Evolutionary conservation across 2,797 vertebrate genomes (phyloP).

Genomic region (Calcarius lapponicus): DNA sequence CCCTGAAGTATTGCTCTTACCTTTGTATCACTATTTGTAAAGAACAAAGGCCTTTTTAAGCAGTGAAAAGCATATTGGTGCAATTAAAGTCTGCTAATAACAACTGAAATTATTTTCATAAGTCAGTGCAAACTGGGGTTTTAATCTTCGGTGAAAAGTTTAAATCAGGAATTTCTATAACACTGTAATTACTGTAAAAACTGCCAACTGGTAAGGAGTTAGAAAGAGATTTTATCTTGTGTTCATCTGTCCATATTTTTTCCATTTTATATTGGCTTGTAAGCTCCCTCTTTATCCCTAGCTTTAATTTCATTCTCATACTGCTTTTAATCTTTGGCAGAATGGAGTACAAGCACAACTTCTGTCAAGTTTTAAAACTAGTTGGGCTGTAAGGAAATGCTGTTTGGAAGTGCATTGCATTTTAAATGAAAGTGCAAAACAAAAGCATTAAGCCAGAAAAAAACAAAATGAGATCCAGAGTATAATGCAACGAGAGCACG

Average conservation of each 20-base stretch:
- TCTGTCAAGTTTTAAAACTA: constrained; percentile 21
- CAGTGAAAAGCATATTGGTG: constrained; percentile 57
- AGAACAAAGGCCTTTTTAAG: constrained; percentile 68
- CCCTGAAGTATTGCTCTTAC: constrained; percentile 50
- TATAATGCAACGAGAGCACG: accelerated
- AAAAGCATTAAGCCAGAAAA: neutral
- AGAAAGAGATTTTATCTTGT: constrained; percentile 42
- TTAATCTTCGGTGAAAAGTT: constrained; percentile 61
- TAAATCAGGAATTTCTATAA: constrained; percentile 47
- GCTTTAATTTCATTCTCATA: constrained; percentile 30
- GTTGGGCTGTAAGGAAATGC: neutral
- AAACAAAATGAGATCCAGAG: neutral
- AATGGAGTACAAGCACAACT: neutral
- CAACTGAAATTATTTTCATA: constrained; percentile 62
- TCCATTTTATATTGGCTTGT: neutral
- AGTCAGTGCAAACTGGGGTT: constrained; percentile 42
- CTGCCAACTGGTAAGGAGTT: constrained; percentile 1
- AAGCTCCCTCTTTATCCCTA: neutral
- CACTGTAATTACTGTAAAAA: constrained; percentile 29
- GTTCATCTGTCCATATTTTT: constrained; percentile 10
- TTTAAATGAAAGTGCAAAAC: neutral
- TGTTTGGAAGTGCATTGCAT: neutral
- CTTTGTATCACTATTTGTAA: constrained; percentile 49
- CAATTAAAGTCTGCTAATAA: constrained; percentile 60
- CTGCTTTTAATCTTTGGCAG: neutral